Percentiles rank a stretch among this genome's conserved stretches.
These are phyloP conservation scores for Gadus macrocephalus DNA, from an alignment of 2,113 vertebrate species.

Conservation along the genomic window DNA sequence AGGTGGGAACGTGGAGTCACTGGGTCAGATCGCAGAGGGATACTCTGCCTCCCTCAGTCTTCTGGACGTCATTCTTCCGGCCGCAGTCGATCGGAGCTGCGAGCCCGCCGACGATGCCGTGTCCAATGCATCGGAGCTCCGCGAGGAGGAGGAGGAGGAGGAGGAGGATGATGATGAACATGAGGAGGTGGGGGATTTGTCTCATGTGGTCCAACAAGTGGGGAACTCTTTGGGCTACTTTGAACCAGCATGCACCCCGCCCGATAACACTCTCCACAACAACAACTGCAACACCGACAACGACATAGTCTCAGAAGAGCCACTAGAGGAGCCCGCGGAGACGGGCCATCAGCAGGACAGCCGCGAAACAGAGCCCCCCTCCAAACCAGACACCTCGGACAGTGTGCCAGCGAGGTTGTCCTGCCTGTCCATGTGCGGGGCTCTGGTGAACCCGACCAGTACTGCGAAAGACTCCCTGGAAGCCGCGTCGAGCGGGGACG, in stretches of 20 bases:
- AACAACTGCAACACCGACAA: slow-evolving; percentile 12
- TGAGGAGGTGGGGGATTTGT: slow-evolving; percentile 20
- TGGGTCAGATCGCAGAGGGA: slow-evolving; percentile 23
- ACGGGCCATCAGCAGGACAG: slow-evolving; percentile 4
- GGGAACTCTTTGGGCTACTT: slow-evolving; percentile 13
- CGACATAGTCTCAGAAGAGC: neutral
- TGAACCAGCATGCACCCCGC: slow-evolving; percentile 2
- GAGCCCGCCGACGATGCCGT: slow-evolving; percentile 30
- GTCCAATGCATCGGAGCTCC: neutral
- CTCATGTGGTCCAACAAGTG: slow-evolving; percentile 24
- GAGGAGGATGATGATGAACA: slow-evolving; percentile 17
- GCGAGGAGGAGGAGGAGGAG: neutral
- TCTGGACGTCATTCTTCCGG: slow-evolving; percentile 68
- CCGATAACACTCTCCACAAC: neutral
- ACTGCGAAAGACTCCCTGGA: slow-evolving; percentile 35
- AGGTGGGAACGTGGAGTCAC: slow-evolving; percentile 12
- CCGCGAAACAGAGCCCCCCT: slow-evolving; percentile 16
- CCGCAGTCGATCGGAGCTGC: slow-evolving; percentile 43
- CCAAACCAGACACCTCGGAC: slow-evolving; percentile 25
- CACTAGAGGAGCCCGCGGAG: slow-evolving; percentile 8
- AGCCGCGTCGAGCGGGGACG: slow-evolving; percentile 38
- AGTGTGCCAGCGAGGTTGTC: slow-evolving; percentile 57
- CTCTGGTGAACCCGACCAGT: slow-evolving; percentile 57
- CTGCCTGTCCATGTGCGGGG: slow-evolving; percentile 74
- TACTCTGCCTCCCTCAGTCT: slow-evolving; percentile 49